phyloP scores from a whole-genome alignment of 2,113 vertebrate genomes.

The Phodopus roborovskii region DNA sequence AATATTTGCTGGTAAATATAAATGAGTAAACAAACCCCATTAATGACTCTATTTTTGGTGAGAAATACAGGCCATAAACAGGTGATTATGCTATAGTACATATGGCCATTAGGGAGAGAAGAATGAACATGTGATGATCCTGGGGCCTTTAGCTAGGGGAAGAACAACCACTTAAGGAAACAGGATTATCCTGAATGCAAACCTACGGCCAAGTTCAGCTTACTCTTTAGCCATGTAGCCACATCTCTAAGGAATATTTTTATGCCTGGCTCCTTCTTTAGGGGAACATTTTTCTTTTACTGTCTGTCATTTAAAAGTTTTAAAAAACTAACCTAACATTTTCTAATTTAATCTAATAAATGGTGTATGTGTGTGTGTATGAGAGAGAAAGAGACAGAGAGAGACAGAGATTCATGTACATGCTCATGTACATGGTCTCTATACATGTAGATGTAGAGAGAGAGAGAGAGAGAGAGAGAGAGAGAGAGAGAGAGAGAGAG shows the following conservation, averaged over 20 bases:
- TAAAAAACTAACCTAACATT: background rate
- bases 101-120: background rate
- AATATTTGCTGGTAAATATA: constrained; percentile 13
- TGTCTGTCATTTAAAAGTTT: background rate
- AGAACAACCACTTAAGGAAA: background rate
- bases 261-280: background rate
- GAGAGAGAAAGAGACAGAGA: too few species aligned
- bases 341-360: constrained; percentile 35
- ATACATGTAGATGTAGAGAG: too few species aligned
- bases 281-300: constrained; percentile 26
- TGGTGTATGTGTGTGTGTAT: background rate
- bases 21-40: background rate
- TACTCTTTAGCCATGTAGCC: background rate
- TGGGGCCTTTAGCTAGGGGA: background rate
- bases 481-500: too few species aligned
- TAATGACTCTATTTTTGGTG: background rate
- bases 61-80: background rate
- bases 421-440: background rate
- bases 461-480: too few species aligned
- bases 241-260: background rate
- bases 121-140: background rate
- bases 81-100: background rate
- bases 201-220: background rate
- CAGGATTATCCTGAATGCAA: background rate
- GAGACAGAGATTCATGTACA: too few species aligned